phyloP scores from a whole-genome alignment of 1,140 invertebrate species.

The Parasteatoda tepidariorum region DNA sequence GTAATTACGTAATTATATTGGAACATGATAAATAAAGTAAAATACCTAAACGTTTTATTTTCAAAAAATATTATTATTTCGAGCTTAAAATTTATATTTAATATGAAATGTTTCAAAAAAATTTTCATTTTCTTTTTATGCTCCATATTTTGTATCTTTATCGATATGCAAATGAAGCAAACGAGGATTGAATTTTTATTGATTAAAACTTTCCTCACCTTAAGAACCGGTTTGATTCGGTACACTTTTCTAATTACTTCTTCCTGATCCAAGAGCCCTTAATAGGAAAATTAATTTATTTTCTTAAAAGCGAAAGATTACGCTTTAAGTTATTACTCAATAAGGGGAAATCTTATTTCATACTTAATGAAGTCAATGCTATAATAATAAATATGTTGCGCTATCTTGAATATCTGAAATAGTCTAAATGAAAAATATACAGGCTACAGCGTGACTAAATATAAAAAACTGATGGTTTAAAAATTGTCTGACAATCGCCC shows the following conservation, averaged over 20 bases:
- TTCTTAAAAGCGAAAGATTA: background rate
- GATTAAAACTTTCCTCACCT: background rate
- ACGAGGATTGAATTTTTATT: background rate
- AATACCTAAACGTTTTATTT: background rate
- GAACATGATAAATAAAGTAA: too few species aligned
- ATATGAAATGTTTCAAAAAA: background rate
- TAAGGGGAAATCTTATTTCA: background rate
- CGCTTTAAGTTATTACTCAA: background rate
- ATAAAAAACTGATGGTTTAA: too few species aligned
- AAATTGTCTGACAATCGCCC: too few species aligned
- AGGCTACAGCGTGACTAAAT: too few species aligned
- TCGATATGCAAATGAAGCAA: background rate
- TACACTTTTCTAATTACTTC: background rate
- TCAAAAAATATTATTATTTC: background rate
- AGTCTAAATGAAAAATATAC: too few species aligned
- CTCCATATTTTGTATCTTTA: background rate
- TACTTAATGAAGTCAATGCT: too few species aligned
- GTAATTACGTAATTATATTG: too few species aligned
- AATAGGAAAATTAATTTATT: slow-evolving; percentile 21
- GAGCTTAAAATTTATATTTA: background rate
- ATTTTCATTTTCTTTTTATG: background rate
- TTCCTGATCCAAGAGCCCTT: slow-evolving; percentile 22
- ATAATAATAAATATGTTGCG: too few species aligned
- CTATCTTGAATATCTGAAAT: too few species aligned
- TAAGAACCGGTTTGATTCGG: slow-evolving; percentile 6